Evolutionary conservation across 2,888 invertebrate species (phyloP).

Genomic region (Sicus ferrugineus): DNA sequence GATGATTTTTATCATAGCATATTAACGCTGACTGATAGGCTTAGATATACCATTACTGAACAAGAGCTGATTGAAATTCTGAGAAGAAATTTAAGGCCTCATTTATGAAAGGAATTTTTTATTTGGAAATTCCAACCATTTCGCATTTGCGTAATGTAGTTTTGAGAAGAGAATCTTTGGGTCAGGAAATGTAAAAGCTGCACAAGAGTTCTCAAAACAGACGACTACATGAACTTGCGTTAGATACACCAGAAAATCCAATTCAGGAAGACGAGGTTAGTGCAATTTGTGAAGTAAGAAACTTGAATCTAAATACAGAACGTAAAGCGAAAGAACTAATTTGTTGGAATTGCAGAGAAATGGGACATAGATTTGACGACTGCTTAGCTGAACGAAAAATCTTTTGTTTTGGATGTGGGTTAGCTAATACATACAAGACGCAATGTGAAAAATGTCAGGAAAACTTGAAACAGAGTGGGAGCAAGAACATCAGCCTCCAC

Average conservation of each 20-base stretch:
- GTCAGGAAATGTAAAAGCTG: neutral
- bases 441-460: constrained; percentile 27
- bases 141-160: constrained; percentile 9
- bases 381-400: constrained; percentile 24
- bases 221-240: constrained; percentile 4
- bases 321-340: neutral
- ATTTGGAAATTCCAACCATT: too few species aligned
- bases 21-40: constrained; percentile 11
- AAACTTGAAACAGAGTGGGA: constrained; percentile 9
- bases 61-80: constrained; percentile 26
- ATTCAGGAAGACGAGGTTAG: neutral
- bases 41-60: constrained; percentile 14
- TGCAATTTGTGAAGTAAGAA: constrained; percentile 5
- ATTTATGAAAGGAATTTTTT: too few species aligned
- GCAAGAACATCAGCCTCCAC: constrained; percentile 16
- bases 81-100: constrained; percentile 11
- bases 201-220: neutral
- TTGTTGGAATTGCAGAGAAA: too few species aligned
- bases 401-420: constrained; percentile 34
- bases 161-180: constrained; percentile 8
- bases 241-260: neutral
- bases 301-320: neutral
- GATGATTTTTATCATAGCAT: too few species aligned
- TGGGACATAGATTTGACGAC: too few species aligned
- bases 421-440: constrained; percentile 18